These are phyloP conservation scores for Proctacanthus coquilletti DNA, from an alignment of 1,140 invertebrate genomes.

Conservation along the genomic window DNA sequence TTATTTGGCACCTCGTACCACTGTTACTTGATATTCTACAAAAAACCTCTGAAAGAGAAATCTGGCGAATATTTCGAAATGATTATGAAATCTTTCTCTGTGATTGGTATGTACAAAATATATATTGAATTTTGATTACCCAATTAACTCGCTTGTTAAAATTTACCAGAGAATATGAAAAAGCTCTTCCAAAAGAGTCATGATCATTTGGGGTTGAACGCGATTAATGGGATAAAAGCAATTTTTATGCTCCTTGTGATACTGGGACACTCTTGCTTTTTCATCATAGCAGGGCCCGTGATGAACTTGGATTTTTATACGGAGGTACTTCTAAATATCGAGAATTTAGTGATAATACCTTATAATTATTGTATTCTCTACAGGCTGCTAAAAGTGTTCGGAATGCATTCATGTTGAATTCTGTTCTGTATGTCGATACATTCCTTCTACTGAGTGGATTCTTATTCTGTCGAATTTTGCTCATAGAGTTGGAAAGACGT, in stretches of 20 bases:
- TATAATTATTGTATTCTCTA: too few species aligned
- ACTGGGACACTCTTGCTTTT: constrained; percentile 43
- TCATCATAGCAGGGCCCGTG: constrained; percentile 44
- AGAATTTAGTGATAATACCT: too few species aligned
- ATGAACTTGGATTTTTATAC: constrained; percentile 43
- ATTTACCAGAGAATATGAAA: constrained; percentile 41
- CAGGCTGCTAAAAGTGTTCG: constrained; percentile 21
- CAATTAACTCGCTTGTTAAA: constrained; percentile 39
- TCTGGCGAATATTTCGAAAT: constrained; percentile 2
- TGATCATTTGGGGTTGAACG: constrained; percentile 41
- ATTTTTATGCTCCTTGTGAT: constrained; percentile 47
- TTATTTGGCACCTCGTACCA: constrained; percentile 12
- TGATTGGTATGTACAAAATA: constrained; percentile 13
- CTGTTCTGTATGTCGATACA: constrained; percentile 46
- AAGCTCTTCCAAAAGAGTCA: constrained; percentile 33
- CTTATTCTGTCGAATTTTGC: constrained; percentile 41
- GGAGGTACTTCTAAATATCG: constrained; percentile 29
- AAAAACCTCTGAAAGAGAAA: constrained; percentile 3
- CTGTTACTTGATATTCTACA: constrained; percentile 6
- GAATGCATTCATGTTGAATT: constrained; percentile 42
- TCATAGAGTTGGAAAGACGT: constrained; percentile 47
- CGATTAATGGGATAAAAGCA: constrained; percentile 47
- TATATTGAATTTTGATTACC: constrained; percentile 29
- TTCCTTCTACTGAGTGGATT: constrained; percentile 51
- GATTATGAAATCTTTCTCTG: constrained; percentile 12